These are phyloP conservation scores for Lasioglossum calceatum DNA, from an alignment of 2,888 invertebrate genomes.

Conservation along the genomic window DNA sequence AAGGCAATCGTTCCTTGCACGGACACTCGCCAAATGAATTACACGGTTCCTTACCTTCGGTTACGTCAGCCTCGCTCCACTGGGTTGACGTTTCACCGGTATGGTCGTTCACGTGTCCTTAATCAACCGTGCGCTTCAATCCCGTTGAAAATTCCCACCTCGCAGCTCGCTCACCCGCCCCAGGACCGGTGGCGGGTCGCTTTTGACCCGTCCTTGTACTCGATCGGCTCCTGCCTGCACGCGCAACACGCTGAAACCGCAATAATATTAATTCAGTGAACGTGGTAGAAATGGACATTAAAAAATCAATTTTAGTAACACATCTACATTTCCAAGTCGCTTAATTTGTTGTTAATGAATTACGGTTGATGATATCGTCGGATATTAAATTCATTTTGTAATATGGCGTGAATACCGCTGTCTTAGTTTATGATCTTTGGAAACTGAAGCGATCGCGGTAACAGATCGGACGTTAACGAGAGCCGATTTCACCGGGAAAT, in stretches of 20 bases:
- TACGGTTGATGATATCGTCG: not conserved
- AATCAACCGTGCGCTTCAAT: not conserved
- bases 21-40: conserved; percentile 35
- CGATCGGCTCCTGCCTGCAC: not conserved
- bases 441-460: not conserved
- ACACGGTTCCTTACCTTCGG: conserved; percentile 32
- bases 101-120: not conserved
- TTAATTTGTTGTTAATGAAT: not conserved
- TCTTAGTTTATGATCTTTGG: not conserved
- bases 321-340: not conserved
- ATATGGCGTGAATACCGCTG: not conserved
- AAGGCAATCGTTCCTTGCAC: conserved; percentile 42
- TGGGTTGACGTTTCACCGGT: not conserved
- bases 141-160: not conserved
- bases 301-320: no score
- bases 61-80: conserved; percentile 15
- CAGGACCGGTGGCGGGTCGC: not conserved
- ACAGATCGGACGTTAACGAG: not conserved
- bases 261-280: not conserved
- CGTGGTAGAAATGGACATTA: no score
- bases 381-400: not conserved
- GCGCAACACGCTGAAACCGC: not conserved
- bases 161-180: not conserved
- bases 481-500: not conserved
- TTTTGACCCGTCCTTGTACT: not conserved